Conservation (phyloP, 2,888 invertebrate genomes). For the Plagodis pulveraria region DNA sequence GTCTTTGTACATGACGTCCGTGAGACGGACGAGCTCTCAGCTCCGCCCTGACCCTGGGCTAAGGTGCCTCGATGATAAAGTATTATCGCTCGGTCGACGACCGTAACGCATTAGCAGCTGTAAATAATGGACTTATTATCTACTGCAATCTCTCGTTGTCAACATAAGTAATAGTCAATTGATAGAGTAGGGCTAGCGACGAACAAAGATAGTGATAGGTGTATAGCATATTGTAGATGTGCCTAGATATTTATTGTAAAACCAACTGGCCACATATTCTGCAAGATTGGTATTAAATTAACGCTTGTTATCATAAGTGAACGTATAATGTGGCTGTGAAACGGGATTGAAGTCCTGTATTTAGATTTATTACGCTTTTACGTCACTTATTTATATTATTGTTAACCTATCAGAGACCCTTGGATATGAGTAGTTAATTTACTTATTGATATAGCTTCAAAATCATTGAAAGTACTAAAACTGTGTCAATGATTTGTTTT, state of each 20-base stretch:
- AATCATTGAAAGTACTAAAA: constrained; percentile 25
- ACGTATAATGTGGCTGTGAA: constrained; percentile 82
- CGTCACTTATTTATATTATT: constrained; percentile 75
- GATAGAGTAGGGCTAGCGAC: constrained; percentile 57
- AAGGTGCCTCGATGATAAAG: constrained; percentile 29
- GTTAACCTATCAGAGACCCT: constrained; percentile 45
- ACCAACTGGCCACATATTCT: constrained; percentile 61
- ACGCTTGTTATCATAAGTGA: constrained; percentile 74
- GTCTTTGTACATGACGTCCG: background rate
- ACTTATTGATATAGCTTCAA: constrained; percentile 26
- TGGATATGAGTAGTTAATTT: constrained; percentile 34
- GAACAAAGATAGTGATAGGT: constrained; percentile 62
- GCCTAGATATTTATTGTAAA: constrained; percentile 60
- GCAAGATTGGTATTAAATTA: constrained; percentile 71
- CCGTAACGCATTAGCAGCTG: constrained; percentile 46
- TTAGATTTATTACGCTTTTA: constrained; percentile 76
- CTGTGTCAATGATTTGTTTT: constrained; percentile 18
- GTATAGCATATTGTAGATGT: constrained; percentile 54
- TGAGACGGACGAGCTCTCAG: background rate
- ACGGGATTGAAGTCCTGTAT: constrained; percentile 66
- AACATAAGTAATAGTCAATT: constrained; percentile 75
- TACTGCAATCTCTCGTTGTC: constrained; percentile 48
- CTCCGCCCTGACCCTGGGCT: constrained; percentile 28
- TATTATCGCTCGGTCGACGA: constrained; percentile 39
- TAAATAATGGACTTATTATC: constrained; percentile 54